These are phyloP conservation scores for Heliocidaris erythrogramma DNA, from an alignment of 35 echinoderm and acorn worm species.

Conservation along the genomic window DNA sequence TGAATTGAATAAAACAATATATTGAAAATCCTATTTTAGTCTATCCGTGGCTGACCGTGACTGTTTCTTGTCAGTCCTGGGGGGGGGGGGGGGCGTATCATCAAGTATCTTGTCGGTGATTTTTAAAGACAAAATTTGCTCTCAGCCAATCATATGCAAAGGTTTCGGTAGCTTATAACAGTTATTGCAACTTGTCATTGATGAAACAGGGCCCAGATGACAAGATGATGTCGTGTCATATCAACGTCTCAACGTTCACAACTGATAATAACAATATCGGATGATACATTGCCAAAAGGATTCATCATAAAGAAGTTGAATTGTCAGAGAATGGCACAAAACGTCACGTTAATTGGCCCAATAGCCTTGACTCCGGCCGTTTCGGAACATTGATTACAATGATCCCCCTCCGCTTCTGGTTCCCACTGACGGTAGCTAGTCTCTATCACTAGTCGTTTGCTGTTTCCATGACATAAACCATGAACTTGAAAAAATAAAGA, in stretches of 20 bases:
- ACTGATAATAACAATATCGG: background rate
- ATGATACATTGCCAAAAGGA: background rate
- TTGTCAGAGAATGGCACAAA: background rate
- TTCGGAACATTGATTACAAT: background rate
- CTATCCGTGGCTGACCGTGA: too few relatives aligned
- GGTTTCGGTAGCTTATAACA: too few relatives aligned
- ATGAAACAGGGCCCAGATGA: too few relatives aligned
- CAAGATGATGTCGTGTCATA: background rate
- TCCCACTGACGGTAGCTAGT: background rate
- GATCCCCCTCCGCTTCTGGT: background rate
- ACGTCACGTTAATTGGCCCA: constrained; percentile 16
- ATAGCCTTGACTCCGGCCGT: constrained; percentile 27
- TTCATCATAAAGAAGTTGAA: background rate
- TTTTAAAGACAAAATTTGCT: too few relatives aligned
- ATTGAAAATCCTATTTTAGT: too few relatives aligned
- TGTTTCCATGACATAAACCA: background rate
- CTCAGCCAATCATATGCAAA: too few relatives aligned
- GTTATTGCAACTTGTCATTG: too few relatives aligned
- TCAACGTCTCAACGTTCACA: background rate
- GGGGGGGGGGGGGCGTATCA: too few relatives aligned
- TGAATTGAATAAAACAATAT: too few relatives aligned
- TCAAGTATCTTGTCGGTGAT: too few relatives aligned
- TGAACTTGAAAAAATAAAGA: background rate
- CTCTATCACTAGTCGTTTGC: background rate
- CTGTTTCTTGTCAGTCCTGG: too few relatives aligned